phyloP scores from a whole-genome alignment of 2,113 vertebrate genomes.

The Elephas maximus region DNA sequence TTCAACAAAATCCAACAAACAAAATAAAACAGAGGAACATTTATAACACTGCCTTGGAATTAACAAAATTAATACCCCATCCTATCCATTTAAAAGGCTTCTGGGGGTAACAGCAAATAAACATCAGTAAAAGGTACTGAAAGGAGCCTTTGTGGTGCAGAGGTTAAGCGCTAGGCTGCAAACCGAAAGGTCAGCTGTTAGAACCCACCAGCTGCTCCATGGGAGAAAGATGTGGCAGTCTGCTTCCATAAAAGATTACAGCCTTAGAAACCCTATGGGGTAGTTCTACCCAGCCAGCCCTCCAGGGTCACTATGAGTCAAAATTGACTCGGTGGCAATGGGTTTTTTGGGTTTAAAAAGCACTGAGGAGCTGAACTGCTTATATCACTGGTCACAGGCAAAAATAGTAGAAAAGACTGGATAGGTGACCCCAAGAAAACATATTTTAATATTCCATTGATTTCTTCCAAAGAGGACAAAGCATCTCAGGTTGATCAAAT shows the following conservation, averaged over 20 bases:
- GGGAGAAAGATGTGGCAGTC: neutral
- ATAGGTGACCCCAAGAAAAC: neutral
- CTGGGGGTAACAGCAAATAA: constrained; percentile 5
- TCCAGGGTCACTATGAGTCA: too few species aligned
- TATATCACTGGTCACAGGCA: neutral
- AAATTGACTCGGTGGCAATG: neutral
- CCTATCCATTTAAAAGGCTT: neutral
- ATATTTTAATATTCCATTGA: neutral
- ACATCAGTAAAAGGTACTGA: neutral
- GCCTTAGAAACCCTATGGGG: neutral
- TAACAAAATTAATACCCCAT: constrained; percentile 1
- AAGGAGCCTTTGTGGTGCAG: neutral
- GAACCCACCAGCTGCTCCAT: neutral
- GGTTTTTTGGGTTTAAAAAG: neutral
- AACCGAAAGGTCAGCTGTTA: neutral
- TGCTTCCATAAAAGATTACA: neutral
- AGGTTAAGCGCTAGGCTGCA: neutral
- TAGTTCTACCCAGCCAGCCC: neutral
- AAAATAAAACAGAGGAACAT: constrained; percentile 26
- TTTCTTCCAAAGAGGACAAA: neutral
- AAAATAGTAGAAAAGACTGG: constrained; percentile 10
- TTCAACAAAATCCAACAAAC: constrained; percentile 37
- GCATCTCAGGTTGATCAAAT: neutral
- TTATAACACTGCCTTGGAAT: constrained; percentile 27
- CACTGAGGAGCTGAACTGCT: neutral